These are phyloP conservation scores for Gephyroberyx darwinii DNA, from an alignment of 2,797 vertebrate species.

Conservation along the genomic window DNA sequence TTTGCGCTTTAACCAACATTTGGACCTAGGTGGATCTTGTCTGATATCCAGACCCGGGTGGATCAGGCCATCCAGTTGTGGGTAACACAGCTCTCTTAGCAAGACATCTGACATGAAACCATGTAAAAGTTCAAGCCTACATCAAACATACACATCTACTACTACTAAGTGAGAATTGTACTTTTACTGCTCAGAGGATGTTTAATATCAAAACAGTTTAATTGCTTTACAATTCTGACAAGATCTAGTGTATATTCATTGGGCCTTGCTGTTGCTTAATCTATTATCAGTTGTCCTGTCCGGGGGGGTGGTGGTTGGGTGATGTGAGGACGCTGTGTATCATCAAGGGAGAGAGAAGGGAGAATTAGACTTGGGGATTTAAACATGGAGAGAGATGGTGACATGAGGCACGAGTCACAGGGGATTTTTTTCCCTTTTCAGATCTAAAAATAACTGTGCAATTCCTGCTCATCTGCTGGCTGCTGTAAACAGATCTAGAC, in stretches of 20 bases:
- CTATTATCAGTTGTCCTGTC: not conserved
- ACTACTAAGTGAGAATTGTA: not conserved
- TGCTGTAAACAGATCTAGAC: constrained; percentile 34
- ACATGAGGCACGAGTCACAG: constrained; percentile 28
- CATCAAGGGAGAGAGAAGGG: no score
- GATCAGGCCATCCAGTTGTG: not conserved
- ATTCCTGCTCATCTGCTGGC: constrained; percentile 32
- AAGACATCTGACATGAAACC: no score
- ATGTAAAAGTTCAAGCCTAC: no score
- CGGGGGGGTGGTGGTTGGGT: not conserved
- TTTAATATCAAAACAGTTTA: not conserved
- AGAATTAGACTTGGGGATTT: not conserved
- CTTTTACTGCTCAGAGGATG: no score
- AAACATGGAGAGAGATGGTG: not conserved
- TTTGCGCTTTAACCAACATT: not conserved
- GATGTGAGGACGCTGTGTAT: no score
- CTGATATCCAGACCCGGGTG: not conserved
- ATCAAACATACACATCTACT: not conserved
- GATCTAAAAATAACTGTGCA: constrained; percentile 56
- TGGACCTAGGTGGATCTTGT: not conserved
- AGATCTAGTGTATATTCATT: not conserved
- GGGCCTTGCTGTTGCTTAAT: not conserved
- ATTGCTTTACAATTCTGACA: not conserved
- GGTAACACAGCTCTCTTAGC: no score
- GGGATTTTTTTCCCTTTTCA: constrained; percentile 52